Percentiles rank a stretch among this genome's conserved stretches.
These are phyloP conservation scores for Noctua comes DNA, from an alignment of 2,888 invertebrate genomes.

Conservation along the genomic window DNA sequence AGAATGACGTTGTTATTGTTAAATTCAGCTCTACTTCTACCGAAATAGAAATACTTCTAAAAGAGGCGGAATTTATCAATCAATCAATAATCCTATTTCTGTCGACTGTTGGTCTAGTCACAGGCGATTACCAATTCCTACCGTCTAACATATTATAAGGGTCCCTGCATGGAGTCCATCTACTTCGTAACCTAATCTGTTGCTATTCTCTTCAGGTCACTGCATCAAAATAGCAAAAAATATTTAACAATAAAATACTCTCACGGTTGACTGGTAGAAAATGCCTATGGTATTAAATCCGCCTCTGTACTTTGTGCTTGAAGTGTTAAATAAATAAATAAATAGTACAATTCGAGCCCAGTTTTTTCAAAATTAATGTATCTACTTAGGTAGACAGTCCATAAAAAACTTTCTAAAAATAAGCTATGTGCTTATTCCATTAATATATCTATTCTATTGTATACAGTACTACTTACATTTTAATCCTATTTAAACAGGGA, in stretches of 20 bases:
- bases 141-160: not conserved
- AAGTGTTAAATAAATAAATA: too few species aligned
- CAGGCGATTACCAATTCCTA: not conserved
- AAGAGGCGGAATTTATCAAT: not conserved
- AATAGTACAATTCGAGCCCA: not conserved
- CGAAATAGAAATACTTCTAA: not conserved
- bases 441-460: constrained; percentile 55
- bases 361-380: not conserved
- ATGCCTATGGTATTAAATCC: too few species aligned
- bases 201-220: not conserved
- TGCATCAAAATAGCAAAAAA: not conserved
- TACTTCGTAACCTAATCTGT: not conserved
- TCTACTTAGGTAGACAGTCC: not conserved
- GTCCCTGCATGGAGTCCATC: not conserved
- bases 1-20: not conserved
- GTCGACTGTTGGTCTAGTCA: not conserved
- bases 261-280: too few species aligned
- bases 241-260: not conserved
- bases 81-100: not conserved
- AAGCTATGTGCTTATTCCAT: constrained; percentile 13
- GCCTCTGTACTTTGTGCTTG: too few species aligned
- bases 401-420: constrained; percentile 14
- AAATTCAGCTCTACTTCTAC: not conserved
- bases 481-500: constrained; percentile 40
- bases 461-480: constrained; percentile 55